A percentile compares a stretch with the other conserved stretches of the same genome.
Evolutionary conservation across 2,113 vertebrate species (phyloP).

Genomic region (Myotis yumanensis): DNA sequence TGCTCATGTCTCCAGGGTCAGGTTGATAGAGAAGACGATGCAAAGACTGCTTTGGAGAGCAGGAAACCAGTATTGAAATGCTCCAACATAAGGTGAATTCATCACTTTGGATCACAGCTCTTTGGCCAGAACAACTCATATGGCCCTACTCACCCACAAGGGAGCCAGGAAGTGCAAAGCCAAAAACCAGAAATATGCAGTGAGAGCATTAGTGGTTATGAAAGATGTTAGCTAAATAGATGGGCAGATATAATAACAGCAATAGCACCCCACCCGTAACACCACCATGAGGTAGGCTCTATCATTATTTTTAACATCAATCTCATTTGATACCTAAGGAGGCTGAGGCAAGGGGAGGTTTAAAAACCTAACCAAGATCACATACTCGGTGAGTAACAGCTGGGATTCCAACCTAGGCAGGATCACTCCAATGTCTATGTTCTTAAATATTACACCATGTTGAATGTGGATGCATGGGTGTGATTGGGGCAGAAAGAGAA

Average conservation of each 20-base stretch:
- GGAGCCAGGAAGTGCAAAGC: not conserved
- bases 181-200: not conserved
- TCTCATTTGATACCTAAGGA: constrained; percentile 14
- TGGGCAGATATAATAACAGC: not conserved
- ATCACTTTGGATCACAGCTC: not conserved
- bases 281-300: not conserved
- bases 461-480: not conserved
- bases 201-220: not conserved
- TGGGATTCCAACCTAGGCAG: not conserved
- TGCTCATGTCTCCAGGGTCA: not conserved
- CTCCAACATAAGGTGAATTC: not conserved
- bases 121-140: not conserved
- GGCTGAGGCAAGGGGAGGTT: not conserved
- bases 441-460: not conserved
- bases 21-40: not conserved
- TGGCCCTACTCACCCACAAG: not conserved
- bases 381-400: not conserved
- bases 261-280: not conserved
- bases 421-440: not conserved
- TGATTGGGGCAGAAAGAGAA: too few species aligned
- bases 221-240: not conserved
- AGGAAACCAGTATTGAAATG: not conserved
- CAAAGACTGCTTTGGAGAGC: not conserved
- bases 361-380: not conserved
- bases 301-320: not conserved